Base-by-base conservation (phyloP, 1,140 invertebrate species). In the Saccostrea echinata region DNA sequence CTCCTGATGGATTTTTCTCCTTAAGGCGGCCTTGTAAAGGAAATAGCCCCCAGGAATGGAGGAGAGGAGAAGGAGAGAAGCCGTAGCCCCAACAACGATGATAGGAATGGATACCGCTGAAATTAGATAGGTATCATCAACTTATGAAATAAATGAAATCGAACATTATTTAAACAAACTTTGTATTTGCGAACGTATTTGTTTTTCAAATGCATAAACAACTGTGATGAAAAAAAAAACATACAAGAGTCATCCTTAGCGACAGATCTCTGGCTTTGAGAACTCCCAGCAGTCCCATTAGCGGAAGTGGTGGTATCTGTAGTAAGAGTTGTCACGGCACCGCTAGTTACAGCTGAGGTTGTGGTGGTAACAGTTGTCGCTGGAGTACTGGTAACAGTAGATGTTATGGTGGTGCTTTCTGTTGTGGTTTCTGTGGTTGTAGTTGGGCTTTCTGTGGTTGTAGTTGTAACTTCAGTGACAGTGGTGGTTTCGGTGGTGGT, bases 1-100 rank as follows among this genome's bases (percentile, higher is more conserved):
- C 16, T 76, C 68, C 30, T 35, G 68, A 13, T 27, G 68, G 27
- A 76, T 76, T 76, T 76, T 76, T 13, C 68, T 76, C 68, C 68
- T 76, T 8, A 76, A 16, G 11, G 68, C 27, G 27, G 68, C 68
- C 27, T 76, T 76, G 27, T 30, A 30, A 2, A 76, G 11, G 68
- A 76, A 76, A 27, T 76, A 76, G 24, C 24, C 68, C 0, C 68
- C 68, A 2, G 68, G 68, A 12, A 76, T 76, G 24, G 68, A 35
- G 30, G 68, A 76, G 24, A 76, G 11, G 0, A 76, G 68, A 33
- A 76, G 68, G 13, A 76, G 68, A 76, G 68, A 76, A 9, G 68
- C 68, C 12, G 68, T 33, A 16, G 68, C 27, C 12, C 68, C 68
- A 11, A 76, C 68, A 76, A 33, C 27, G 8, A 76, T 76, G 8